A percentile compares a stretch with the other conserved stretches of the same genome.
Evolutionary conservation across 1,140 invertebrate species (phyloP).

Genomic region (Vollenhovia emeryi): DNA sequence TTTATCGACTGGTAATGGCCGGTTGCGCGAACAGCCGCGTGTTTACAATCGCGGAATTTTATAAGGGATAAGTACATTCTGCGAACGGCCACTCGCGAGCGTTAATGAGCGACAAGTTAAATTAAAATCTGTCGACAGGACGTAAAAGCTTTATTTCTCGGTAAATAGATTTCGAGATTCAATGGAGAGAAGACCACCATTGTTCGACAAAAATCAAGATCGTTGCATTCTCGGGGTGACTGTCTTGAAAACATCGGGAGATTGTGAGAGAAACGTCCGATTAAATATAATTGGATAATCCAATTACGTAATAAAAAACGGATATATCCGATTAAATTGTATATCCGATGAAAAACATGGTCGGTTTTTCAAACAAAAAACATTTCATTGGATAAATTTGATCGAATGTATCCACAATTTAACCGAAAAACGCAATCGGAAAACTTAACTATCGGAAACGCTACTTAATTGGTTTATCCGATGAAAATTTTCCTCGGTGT

Average conservation of each 20-base stretch:
- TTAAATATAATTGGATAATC: no score
- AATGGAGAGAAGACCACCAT: background rate
- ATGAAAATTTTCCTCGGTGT: no score
- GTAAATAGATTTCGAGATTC: background rate
- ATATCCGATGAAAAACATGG: no score
- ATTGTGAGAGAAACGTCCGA: no score
- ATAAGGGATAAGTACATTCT: constrained; percentile 9
- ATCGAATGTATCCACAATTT: no score
- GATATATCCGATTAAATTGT: no score
- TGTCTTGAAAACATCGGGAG: background rate
- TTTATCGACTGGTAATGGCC: constrained; percentile 25
- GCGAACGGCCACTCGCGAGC: background rate
- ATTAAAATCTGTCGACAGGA: background rate
- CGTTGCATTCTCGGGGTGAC: background rate
- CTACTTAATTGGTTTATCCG: no score
- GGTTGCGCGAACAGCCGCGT: background rate
- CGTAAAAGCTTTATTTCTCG: background rate
- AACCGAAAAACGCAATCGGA: no score
- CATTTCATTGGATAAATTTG: no score
- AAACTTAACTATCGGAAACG: no score
- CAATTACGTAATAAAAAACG: no score
- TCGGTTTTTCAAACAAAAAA: no score
- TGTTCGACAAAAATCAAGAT: background rate
- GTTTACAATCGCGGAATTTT: constrained; percentile 21
- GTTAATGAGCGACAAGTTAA: background rate